Conservation (phyloP, 2,113 vertebrate genomes). For the Epinephelus moara region DNA sequence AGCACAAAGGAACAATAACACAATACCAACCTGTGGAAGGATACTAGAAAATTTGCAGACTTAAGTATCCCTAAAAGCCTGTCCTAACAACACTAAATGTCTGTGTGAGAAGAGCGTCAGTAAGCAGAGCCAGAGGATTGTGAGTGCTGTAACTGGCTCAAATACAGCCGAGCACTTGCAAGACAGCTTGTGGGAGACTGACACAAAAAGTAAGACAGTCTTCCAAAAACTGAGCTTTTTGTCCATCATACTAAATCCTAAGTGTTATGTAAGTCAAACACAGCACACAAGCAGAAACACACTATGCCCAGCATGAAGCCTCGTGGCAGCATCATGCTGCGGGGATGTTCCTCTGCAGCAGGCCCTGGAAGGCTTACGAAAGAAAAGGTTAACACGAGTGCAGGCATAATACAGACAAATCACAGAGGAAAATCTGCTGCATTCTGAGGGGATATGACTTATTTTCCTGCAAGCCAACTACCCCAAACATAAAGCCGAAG, state of each 20-base stretch:
- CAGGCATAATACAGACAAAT: constrained; percentile 2
- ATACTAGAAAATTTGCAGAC: background rate
- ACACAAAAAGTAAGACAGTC: no score
- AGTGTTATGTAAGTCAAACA: background rate
- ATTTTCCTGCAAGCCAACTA: constrained; percentile 4
- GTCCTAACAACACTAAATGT: background rate
- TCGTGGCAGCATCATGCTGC: background rate
- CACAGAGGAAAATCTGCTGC: background rate
- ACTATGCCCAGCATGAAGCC: background rate
- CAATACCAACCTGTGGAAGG: background rate
- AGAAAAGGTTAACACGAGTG: background rate
- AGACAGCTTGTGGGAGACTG: background rate
- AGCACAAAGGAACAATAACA: background rate
- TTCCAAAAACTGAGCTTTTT: no score
- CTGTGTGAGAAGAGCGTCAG: no score
- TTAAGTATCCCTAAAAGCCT: background rate
- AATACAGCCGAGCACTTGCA: background rate
- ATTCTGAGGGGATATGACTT: background rate
- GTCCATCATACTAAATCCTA: no score
- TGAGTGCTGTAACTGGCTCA: background rate
- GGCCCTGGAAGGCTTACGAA: constrained; percentile 1
- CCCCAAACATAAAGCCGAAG: background rate
- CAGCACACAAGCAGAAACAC: background rate
- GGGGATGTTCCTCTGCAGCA: background rate
- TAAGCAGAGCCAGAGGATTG: background rate